phyloP scores from a whole-genome alignment of 2,113 vertebrate species.

The Lepisosteus oculatus region DNA sequence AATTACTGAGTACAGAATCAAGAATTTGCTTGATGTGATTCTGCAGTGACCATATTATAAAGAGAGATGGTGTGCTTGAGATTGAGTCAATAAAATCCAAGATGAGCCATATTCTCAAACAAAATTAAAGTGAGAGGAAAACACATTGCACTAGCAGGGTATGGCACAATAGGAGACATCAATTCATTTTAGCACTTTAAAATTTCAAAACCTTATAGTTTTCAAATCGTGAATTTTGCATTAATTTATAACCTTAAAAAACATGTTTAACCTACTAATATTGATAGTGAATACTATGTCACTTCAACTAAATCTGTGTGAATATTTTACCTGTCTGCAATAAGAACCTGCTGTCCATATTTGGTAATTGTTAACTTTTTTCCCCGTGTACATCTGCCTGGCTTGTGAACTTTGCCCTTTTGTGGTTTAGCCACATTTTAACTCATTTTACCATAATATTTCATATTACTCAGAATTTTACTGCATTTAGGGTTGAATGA shows the following conservation, averaged over 20 bases:
- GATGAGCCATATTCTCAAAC: conserved; percentile 91
- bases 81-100: conserved; percentile 98
- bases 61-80: conserved; percentile 80
- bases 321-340: too few species aligned
- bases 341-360: too few species aligned
- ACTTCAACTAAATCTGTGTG: too few species aligned
- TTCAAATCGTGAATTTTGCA: too few species aligned
- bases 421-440: conserved; percentile 41
- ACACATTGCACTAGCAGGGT: conserved; percentile 66
- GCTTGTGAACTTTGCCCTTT: conserved; percentile 13
- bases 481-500: conserved; percentile 30
- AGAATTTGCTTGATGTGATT: conserved; percentile 94
- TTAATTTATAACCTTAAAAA: too few species aligned
- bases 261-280: too few species aligned
- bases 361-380: too few species aligned
- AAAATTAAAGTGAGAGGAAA: conserved; percentile 87
- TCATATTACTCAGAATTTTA: conserved; percentile 23
- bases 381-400: too few species aligned
- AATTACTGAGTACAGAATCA: conserved; percentile 98
- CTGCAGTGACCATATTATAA: conserved; percentile 87
- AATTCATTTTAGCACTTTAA: conserved; percentile 53
- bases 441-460: conserved; percentile 31
- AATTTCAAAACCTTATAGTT: conserved; percentile 38
- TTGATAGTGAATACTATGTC: too few species aligned
- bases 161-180: conserved; percentile 56